Evolutionary conservation across 2,888 invertebrate genomes (phyloP), one percentile per base, ranked within the genome.

Genomic region (Dasysyrphus tricinctus): DNA sequence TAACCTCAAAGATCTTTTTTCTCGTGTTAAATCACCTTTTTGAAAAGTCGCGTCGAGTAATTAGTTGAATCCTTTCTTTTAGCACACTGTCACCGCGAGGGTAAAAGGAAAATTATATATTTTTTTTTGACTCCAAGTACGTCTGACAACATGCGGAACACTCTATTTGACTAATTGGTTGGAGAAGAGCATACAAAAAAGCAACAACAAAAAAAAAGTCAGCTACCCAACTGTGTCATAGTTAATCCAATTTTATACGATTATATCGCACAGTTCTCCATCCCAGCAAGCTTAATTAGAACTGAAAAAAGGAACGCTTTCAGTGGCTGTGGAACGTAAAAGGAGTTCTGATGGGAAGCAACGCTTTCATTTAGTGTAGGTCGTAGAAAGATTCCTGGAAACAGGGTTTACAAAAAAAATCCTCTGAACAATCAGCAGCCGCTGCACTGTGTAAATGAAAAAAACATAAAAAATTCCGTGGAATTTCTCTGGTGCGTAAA

Each of bases 111-210:
- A 56, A n/a, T 16, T 37, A 7, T 29, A 63, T 24, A 24, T 24
- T 19, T 24, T 19, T n/a, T 65, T 14, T 57, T 39, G 14, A 1
- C 19, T 47, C 34, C 44, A 59, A 73, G 67, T 49, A 34, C 65
- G 61, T 81, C 73, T 73, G 67, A 42, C 29, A 75, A 67, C 49
- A 73, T 32, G 39, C 42, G 47, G 67, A 51, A 49, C 47, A 67
- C 81, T 72, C 14, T 80, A 47, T 61, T 72, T 65, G 76, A 72
- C 75, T 85, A 85, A 81, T 85, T 85, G 81, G 69, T 81, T 39
- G 49, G 56, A 49, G 51, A 16, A 8, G 16, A 49, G 47, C 32
- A 42, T 12, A 19, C 5, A 34, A 19, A 59, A 24, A 14, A 67
- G n/a, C n/a, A n/a, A n/a, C n/a, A n/a, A n/a, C n/a, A 7, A 32